Conservation (phyloP, 53 echinoderm and acorn worm genomes). For the Astropecten irregularis region DNA sequence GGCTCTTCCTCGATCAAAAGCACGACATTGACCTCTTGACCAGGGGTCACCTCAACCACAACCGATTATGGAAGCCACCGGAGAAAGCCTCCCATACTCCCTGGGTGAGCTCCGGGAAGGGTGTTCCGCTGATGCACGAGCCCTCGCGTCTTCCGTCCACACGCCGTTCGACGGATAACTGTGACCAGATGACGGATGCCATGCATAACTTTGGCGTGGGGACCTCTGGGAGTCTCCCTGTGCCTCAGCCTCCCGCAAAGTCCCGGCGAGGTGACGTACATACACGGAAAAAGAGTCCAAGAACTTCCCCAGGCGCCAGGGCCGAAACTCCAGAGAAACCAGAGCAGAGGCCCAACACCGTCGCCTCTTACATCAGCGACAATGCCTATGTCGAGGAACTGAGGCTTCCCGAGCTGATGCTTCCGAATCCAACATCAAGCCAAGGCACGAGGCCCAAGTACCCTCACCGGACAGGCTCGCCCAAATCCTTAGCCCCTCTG, state of each 20-base stretch:
- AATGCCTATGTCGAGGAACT: slow-evolving; percentile 79
- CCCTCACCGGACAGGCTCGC: slow-evolving; percentile 33
- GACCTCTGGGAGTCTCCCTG: slow-evolving; percentile 78
- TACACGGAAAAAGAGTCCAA: slow-evolving; percentile 55
- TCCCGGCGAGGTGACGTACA: background rate
- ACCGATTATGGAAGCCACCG: slow-evolving; percentile 82
- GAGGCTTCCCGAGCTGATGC: slow-evolving; percentile 84
- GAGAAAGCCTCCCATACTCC: slow-evolving; percentile 77
- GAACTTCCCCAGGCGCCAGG: background rate
- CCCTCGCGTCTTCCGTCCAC: slow-evolving; percentile 69
- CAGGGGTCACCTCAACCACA: slow-evolving; percentile 88
- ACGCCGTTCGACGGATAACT: slow-evolving; percentile 36
- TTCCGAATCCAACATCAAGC: slow-evolving; percentile 23
- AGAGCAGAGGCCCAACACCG: slow-evolving; percentile 68
- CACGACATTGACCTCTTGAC: slow-evolving; percentile 83
- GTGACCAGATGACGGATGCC: slow-evolving; percentile 67
- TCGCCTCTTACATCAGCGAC: slow-evolving; percentile 78
- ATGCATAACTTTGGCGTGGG: slow-evolving; percentile 93
- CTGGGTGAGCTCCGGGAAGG: slow-evolving; percentile 87
- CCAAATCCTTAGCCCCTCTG: slow-evolving; percentile 30
- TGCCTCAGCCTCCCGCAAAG: slow-evolving; percentile 15
- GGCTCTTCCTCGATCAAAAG: slow-evolving; percentile 82
- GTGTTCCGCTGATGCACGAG: slow-evolving; percentile 70
- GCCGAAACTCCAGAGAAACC: background rate
- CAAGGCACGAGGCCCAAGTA: slow-evolving; percentile 2